Base-by-base conservation (phyloP, 2,888 invertebrate species). In the Lepidocyrtoides sp. region DNA sequence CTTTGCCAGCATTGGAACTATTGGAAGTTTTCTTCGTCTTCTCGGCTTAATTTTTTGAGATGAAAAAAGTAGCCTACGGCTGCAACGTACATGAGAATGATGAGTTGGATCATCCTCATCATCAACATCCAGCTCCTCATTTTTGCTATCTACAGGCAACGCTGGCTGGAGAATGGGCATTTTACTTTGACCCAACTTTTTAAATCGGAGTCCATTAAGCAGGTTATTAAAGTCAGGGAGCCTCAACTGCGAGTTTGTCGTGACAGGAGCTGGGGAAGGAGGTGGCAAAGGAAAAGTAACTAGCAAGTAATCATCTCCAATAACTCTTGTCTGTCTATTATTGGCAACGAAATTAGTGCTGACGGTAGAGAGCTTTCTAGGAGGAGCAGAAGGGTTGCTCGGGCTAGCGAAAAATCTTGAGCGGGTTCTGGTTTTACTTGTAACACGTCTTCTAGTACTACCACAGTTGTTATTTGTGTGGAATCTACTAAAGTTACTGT, bases 231-330 rank as follows among this genome's bases (percentile, higher is more conserved):
- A 83, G 81, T 91, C 87, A 77, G 91, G 87, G 44, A 83, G 83
- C 77, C 82, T 83, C 23, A 72, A 51, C 60, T 86, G 84, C 66
- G 57, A 86, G 57, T 51, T 86, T 51, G 82, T 63, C 54, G 79
- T 48, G 51, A 66, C 44, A 44, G 91, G 91, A 48, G 91, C 91
- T 29, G 90, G 90, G 23, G 90, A 90, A 20, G 90, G 90, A 66
- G 91, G 91, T 75, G 91, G 86, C 75, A 87, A 51, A 75, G 85
- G 87, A 72, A 82, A 85, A 51, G 87, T 63, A 91, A 83, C 82
- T 87, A 36, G 75, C 36, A 90, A 85, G 79, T 90, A 90, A 84
- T 90, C 90, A 90, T 90, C 90, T 79, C 77, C 90, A 79, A 90
- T 90, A 79, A 85, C 85, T 82, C 89, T 54, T 57, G 54, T 83